These are phyloP conservation scores for Brassicogethes aeneus DNA, from an alignment of 2,888 invertebrate species.

Conservation along the genomic window DNA sequence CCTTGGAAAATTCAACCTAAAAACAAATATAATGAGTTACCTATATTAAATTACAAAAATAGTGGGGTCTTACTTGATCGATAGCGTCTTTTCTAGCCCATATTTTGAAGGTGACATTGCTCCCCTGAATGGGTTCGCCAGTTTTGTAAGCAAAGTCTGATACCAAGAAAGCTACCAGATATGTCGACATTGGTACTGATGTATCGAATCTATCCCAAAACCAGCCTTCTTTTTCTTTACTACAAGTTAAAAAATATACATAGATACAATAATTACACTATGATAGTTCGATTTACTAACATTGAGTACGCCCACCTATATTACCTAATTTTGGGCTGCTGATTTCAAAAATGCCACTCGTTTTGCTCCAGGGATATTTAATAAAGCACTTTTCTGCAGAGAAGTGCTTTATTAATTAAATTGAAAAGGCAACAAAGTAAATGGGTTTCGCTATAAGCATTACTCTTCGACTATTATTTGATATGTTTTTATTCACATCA, in stretches of 20 bases:
- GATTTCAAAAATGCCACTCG: too few relatives aligned
- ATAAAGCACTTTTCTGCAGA: too few relatives aligned
- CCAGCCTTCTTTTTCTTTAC: constrained; percentile 50
- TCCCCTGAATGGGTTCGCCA: constrained; percentile 11
- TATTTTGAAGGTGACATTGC: constrained; percentile 51
- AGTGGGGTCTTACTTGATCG: constrained; percentile 64
- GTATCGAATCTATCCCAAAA: constrained; percentile 69
- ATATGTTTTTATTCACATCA: too few relatives aligned
- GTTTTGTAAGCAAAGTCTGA: constrained; percentile 60
- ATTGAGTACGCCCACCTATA: too few relatives aligned
- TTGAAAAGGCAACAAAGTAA: too few relatives aligned
- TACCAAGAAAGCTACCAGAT: constrained; percentile 76
- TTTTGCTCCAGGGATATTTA: too few relatives aligned
- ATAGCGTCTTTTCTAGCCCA: constrained; percentile 65
- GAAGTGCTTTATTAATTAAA: too few relatives aligned
- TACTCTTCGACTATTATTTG: not conserved
- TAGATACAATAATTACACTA: too few relatives aligned
- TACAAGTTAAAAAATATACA: constrained; percentile 31
- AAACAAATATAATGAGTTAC: too few relatives aligned
- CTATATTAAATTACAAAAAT: too few relatives aligned
- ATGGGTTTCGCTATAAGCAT: not conserved
- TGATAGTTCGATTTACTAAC: too few relatives aligned
- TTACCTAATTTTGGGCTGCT: too few relatives aligned
- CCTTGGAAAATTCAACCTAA: constrained; percentile 14
- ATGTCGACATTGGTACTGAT: constrained; percentile 83